Evolutionary conservation across 2,888 invertebrate species (phyloP).

Genomic region (Parasteatoda lunata): DNA sequence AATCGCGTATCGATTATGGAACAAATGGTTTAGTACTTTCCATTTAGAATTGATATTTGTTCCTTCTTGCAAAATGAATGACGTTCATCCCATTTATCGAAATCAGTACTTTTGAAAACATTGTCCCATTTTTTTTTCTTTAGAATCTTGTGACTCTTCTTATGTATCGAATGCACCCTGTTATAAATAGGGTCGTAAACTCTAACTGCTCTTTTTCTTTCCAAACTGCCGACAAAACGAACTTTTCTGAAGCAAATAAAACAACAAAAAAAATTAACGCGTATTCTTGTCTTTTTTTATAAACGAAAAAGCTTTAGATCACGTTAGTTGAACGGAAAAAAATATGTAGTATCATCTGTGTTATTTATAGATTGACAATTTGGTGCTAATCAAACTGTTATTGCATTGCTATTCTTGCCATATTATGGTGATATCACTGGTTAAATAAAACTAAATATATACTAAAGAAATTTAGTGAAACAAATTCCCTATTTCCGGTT

Average conservation of each 20-base stretch:
- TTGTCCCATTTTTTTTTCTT: not conserved
- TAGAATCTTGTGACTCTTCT: not conserved
- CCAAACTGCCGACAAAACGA: slow-evolving; percentile 29
- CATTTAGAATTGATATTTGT: slow-evolving; percentile 9
- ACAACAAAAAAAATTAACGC: too few relatives aligned
- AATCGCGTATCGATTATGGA: not conserved
- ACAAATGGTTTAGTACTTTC: slow-evolving; percentile 10
- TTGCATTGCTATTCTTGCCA: too few relatives aligned
- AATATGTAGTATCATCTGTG: too few relatives aligned
- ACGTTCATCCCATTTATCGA: slow-evolving; percentile 1
- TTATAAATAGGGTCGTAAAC: slow-evolving; percentile 31
- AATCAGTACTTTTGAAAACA: not conserved
- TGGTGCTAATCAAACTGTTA: too few relatives aligned
- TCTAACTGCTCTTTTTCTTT: slow-evolving; percentile 12
- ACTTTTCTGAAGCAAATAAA: slow-evolving; percentile 8
- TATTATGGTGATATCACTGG: too few relatives aligned
- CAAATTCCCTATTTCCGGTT: too few relatives aligned
- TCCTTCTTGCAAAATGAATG: slow-evolving; percentile 11
- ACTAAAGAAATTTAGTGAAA: too few relatives aligned
- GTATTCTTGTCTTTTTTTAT: too few relatives aligned
- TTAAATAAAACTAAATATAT: too few relatives aligned
- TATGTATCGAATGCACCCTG: not conserved
- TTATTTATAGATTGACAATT: too few relatives aligned
- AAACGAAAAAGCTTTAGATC: too few relatives aligned
- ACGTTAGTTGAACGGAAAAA: too few relatives aligned